phyloP scores from a whole-genome alignment of 1,140 invertebrate genomes.

The Himalopsyche phryganea region DNA sequence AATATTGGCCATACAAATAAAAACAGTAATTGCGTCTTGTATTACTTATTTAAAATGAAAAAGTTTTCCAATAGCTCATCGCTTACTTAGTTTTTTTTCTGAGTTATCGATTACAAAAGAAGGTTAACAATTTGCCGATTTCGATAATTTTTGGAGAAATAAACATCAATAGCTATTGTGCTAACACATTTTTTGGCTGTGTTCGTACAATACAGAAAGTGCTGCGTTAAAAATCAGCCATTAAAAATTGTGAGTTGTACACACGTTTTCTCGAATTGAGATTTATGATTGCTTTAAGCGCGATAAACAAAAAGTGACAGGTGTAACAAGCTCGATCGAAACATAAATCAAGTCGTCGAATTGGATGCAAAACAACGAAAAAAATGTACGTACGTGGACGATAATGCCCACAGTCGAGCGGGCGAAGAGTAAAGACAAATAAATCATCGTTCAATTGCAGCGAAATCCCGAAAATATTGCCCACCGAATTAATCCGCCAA shows the following conservation, averaged over 20 bases:
- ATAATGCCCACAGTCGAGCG: conserved; percentile 3
- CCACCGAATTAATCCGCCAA: conserved; percentile 7
- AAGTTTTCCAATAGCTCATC: no score
- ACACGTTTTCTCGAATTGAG: conserved; percentile 28
- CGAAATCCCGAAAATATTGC: conserved; percentile 27
- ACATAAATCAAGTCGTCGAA: conserved; percentile 34
- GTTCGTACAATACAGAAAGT: no score
- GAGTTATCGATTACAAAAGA: no score
- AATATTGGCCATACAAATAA: no score
- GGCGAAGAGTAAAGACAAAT: conserved; percentile 29
- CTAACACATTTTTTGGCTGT: no score
- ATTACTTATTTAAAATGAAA: no score
- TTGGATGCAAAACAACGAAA: conserved; percentile 3
- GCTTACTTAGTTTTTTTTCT: no score
- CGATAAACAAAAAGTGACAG: conserved; percentile 35
- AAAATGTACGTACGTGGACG: conserved; percentile 20
- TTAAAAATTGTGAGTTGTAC: conserved; percentile 11
- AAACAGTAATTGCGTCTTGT: no score
- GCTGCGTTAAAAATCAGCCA: not conserved
- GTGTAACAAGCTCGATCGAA: conserved; percentile 29
- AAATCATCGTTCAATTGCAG: conserved; percentile 20
- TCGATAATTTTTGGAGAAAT: no score
- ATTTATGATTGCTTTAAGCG: conserved; percentile 34
- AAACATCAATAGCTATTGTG: no score
- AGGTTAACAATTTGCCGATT: no score